These are phyloP conservation scores for Suillia variegata DNA, from an alignment of 2,888 invertebrate genomes.

Conservation along the genomic window DNA sequence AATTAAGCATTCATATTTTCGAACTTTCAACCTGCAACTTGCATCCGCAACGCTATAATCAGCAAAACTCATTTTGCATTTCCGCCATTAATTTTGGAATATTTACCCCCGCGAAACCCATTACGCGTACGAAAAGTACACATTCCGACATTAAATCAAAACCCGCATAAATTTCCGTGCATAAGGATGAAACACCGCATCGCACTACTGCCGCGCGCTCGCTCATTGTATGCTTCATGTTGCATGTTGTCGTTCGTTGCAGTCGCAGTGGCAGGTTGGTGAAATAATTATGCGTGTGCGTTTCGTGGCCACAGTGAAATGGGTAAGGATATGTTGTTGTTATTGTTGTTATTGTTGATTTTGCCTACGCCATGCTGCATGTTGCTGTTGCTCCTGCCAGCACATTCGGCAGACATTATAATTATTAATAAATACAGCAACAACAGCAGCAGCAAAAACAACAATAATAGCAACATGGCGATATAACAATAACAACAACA, in stretches of 20 bases:
- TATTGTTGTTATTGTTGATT: too few species aligned
- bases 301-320: conserved; percentile 51
- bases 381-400: conserved; percentile 28
- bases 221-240: neutral
- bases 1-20: too few species aligned
- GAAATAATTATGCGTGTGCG: conserved; percentile 52
- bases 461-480: conserved; percentile 13
- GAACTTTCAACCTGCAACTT: too few species aligned
- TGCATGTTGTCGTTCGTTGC: too few species aligned
- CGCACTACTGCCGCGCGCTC: too few species aligned
- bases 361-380: neutral
- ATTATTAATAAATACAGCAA: conserved; percentile 49
- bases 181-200: neutral
- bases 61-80: too few species aligned
- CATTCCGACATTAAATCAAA: neutral
- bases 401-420: conserved; percentile 44
- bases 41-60: too few species aligned
- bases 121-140: neutral
- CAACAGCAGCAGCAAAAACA: conserved; percentile 23
- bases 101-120: neutral
- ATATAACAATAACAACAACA: conserved; percentile 3
- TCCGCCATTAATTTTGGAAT: neutral
- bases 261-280: conserved; percentile 12
- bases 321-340: conserved; percentile 40
- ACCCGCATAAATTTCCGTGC: neutral